Base-by-base conservation (phyloP, 1,140 invertebrate genomes). In the Odontomachus brunneus region DNA sequence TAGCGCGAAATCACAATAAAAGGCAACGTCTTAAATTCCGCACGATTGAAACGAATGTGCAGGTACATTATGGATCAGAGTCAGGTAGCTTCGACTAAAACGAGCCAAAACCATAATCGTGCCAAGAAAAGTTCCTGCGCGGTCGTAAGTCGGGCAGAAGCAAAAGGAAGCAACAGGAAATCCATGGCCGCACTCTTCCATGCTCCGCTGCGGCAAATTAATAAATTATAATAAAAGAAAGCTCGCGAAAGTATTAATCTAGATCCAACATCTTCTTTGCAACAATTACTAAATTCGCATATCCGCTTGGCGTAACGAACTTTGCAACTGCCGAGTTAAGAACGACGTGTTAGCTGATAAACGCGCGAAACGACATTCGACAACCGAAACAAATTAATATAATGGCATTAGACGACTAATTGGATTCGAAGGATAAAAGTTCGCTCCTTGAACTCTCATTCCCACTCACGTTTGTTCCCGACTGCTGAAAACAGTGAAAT, bases 91-190 rank as follows among this genome's bases (percentile, higher is more conserved):
- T 73, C 69, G 83, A 29, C 12, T 60, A 57, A 71, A 60, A 49
- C 73, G 82, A 82, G 78, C 81, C 60, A 80, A 86, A 84, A 81
- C 76, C 81, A 71, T 82, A 74, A 84, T 78, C 84, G 82, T 87
- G 88, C 87, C 87, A 89, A 86, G 88, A 85, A 89, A 89, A 87
- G 87, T 89, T 84, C 67, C 67, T 71, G 49, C 19, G 59, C 48
- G 63, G 82, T 33, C 67, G 81, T 74, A 88, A 88, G 63, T 88
- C 75, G 85, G 59, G 33, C 57, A 72, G 66, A 59, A 57, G 73
- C 74, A 88, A 88, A 88, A 88, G 51, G 80, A 83, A 88, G 82
- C 83, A 88, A 88, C 84, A 88, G 87, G 84, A 87, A 88, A 84
- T 72, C 66, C 26, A n/a, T 29, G 55, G 19, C n/a, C 12, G 7